These are phyloP conservation scores for Chirona hameri DNA, from an alignment of 2,888 invertebrate species.

Conservation along the genomic window DNA sequence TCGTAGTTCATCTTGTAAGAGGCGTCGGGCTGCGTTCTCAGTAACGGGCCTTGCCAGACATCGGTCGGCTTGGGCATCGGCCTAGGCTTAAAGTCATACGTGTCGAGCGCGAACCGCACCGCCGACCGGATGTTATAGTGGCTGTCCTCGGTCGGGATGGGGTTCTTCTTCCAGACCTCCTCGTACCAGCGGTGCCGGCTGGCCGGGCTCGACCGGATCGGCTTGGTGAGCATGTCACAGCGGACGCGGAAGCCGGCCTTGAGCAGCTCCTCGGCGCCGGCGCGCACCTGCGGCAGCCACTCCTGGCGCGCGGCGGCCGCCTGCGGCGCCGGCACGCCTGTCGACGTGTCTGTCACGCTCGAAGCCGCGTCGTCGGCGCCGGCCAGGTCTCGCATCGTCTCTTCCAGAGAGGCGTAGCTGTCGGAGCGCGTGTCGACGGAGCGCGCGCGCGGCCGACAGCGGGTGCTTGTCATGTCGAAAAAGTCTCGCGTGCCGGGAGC, in stretches of 20 bases:
- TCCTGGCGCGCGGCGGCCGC: not conserved
- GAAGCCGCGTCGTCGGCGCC: not conserved
- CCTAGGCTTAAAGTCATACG: conserved; percentile 5
- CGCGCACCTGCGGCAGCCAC: conserved; percentile 12
- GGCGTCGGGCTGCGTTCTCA: conserved; percentile 2
- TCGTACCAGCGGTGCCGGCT: conserved; percentile 27
- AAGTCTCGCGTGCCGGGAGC: not conserved
- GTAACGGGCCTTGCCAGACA: not conserved
- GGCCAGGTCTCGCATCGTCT: conserved; percentile 10
- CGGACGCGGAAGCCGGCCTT: conserved; percentile 11
- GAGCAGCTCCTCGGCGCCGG: conserved; percentile 23
- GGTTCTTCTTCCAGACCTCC: conserved; percentile 13
- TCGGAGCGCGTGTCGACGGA: conserved; percentile 1
- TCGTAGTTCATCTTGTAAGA: conserved; percentile 2
- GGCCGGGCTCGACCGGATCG: conserved; percentile 13
- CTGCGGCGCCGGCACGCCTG: not conserved
- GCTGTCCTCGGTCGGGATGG: not conserved
- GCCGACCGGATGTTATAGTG: conserved; percentile 10
- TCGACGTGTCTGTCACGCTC: not conserved
- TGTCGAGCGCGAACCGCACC: not conserved
- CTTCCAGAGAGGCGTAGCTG: not conserved
- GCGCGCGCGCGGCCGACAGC: not conserved
- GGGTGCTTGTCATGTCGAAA: not conserved
- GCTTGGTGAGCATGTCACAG: conserved; percentile 7
- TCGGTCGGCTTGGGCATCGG: not conserved